Conservation (phyloP, 2,113 vertebrate genomes). For the Colaptes auratus region DNA sequence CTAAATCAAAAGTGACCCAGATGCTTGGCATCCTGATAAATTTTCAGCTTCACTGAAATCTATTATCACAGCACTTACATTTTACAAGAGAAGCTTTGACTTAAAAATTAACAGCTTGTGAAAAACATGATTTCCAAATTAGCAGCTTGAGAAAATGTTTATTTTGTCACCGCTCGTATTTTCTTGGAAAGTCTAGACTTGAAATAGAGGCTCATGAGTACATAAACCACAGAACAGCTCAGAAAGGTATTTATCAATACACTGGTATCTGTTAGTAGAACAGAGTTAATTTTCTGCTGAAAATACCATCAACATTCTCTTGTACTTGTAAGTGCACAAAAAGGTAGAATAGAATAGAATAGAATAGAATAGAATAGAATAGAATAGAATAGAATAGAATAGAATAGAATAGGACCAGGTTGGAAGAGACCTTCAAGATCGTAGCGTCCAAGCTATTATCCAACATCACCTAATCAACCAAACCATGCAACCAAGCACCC, state of each 20-base stretch:
- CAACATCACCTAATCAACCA: too few relatives aligned
- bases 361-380: too few relatives aligned
- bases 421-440: too few relatives aligned
- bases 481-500: too few relatives aligned
- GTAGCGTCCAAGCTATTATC: too few relatives aligned
- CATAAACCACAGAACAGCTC: not conserved
- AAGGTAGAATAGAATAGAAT: not conserved
- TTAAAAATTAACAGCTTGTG: not conserved
- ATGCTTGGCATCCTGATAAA: not conserved
- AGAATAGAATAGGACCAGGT: too few relatives aligned
- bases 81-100: not conserved
- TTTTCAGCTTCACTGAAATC: not conserved
- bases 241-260: not conserved
- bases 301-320: not conserved
- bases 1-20: not conserved
- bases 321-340: not conserved
- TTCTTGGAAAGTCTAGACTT: not conserved
- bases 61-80: not conserved
- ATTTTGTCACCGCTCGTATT: not conserved
- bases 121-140: not conserved
- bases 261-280: not conserved
- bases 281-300: not conserved
- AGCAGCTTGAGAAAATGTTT: too few relatives aligned
- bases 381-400: too few relatives aligned
- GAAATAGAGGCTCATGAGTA: not conserved